phyloP scores from a whole-genome alignment of 2,113 vertebrate species.

The Ictalurus furcatus region DNA sequence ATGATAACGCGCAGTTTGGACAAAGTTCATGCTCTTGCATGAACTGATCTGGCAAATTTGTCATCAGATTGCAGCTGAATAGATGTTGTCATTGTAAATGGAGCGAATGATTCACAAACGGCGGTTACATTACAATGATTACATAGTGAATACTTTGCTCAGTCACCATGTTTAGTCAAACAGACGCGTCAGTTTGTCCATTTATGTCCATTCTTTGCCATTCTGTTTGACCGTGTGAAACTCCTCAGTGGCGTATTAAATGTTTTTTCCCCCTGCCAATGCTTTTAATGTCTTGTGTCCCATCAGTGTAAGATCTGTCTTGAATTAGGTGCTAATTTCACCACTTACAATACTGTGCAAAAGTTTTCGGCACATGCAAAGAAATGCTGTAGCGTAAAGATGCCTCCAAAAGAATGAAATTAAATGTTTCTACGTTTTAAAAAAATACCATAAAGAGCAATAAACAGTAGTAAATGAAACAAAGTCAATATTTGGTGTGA shows the following conservation, averaged over 20 bases:
- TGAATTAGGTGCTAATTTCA: not conserved
- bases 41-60: not conserved
- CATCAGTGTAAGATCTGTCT: not conserved
- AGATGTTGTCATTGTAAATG: not conserved
- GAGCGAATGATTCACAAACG: slow-evolving; percentile 2
- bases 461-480: too few relatives aligned
- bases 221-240: not conserved
- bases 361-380: too few relatives aligned
- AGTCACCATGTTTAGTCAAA: not conserved
- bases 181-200: not conserved
- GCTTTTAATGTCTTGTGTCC: not conserved
- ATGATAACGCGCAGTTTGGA: too few relatives aligned
- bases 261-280: not conserved
- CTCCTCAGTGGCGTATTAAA: not conserved
- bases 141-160: not conserved
- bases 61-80: not conserved
- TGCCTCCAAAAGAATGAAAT: too few relatives aligned
- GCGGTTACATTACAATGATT: not conserved
- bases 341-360: too few relatives aligned
- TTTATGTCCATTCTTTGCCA: not conserved
- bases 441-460: too few relatives aligned
- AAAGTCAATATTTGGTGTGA: too few relatives aligned
- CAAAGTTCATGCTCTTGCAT: not conserved
- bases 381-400: too few relatives aligned
- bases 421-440: too few relatives aligned